These are phyloP conservation scores for Drosophila monieri DNA, from an alignment of 2,888 invertebrate genomes.

Conservation along the genomic window DNA sequence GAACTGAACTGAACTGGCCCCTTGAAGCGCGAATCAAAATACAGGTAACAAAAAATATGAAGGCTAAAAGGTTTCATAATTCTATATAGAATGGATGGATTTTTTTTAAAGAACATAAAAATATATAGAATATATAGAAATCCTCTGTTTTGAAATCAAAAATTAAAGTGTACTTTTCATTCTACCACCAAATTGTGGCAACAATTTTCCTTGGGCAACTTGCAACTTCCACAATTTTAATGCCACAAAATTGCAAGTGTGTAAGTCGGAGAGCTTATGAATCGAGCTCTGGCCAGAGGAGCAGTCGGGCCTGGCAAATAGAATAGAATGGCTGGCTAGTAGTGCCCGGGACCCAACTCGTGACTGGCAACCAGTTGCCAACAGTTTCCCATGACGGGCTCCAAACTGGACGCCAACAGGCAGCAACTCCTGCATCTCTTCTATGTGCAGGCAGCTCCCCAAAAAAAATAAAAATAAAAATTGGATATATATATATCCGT, in stretches of 20 bases:
- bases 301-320: conserved; percentile 43
- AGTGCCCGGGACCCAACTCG: conserved; percentile 56
- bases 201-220: conserved; percentile 2
- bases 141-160: too few relatives aligned
- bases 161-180: not conserved
- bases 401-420: conserved; percentile 38
- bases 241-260: conserved; percentile 72
- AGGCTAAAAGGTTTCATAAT: not conserved
- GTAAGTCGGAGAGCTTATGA: conserved; percentile 38
- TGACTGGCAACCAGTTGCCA: conserved; percentile 60
- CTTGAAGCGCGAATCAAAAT: conserved; percentile 18
- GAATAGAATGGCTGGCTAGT: conserved; percentile 52
- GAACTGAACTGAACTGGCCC: conserved; percentile 22
- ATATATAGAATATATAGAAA: not conserved
- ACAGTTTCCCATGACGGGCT: conserved; percentile 48
- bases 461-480: conserved; percentile 52
- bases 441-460: conserved; percentile 43
- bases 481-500: conserved; percentile 30
- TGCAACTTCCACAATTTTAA: conserved; percentile 32
- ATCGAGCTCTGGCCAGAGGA: conserved; percentile 29
- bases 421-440: conserved; percentile 30
- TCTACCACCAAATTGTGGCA: not conserved
- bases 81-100: not conserved
- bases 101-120: too few relatives aligned
- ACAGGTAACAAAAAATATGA: conserved; percentile 24